Base-by-base conservation (phyloP, 2,888 invertebrate species). In the Archips crataeganus region DNA sequence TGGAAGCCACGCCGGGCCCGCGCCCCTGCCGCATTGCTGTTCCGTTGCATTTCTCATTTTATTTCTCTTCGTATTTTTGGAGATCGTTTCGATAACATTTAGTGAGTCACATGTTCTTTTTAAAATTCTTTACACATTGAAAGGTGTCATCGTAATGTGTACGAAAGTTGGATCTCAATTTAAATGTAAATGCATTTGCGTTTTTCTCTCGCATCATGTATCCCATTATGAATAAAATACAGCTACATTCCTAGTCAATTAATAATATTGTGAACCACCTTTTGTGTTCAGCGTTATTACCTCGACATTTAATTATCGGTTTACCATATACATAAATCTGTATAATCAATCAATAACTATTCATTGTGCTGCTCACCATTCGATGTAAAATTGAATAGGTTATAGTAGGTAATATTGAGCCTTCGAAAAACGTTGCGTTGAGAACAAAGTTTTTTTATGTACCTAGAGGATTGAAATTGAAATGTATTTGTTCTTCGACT, bases 1-100 rank as follows among this genome's bases (percentile, higher is more conserved):
- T 85, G 88, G 88, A 85, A 87, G 87, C 88, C 82, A 84, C 88
- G 87, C 86, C 89, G 85, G 82, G 83, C 81, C 76, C 79, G 75
- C 78, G 79, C 84, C 82, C 78, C 79, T 68, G 62, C 77, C 74
- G 77, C 78, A 78, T 76, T 79, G 82, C 76, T 81, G 75, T 63
- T 69, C 64, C 23, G 42, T 75, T 79, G 84, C 68, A 67, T 57
- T 49, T 80, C 79, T 79, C 78, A 76, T 76, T 79, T 81, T 81
- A 82, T 84, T 83, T 89, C 88, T 87, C 88, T 86, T 85, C 89
- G 87, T 87, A 84, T 83, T 86, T 82, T 87, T 83, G 5, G 49
- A 63, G 49, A 57, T 45, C 32, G 59, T 73, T 68, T 63, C 57
- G 63, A 69, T 64, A 59, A 59, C 57, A 69, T 64, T 68, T 57